phyloP scores from a whole-genome alignment of 2,113 vertebrate species.

The Pungitius pungitius region DNA sequence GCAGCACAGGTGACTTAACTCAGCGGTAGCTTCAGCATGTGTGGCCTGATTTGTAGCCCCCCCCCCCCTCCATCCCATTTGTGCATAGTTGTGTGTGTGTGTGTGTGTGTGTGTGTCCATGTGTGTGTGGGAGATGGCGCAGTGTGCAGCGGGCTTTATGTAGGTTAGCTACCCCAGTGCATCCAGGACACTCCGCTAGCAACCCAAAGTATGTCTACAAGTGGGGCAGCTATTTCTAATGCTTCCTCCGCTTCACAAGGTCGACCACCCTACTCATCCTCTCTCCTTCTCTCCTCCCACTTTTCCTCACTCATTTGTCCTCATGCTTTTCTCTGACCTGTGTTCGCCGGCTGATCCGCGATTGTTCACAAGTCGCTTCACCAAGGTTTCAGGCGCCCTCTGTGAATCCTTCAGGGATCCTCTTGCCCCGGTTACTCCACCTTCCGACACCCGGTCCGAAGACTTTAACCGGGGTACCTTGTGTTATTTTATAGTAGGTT shows the following conservation, averaged over 20 bases:
- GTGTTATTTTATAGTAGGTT: background rate
- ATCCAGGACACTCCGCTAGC: conserved; percentile 75
- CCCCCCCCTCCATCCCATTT: conserved; percentile 10
- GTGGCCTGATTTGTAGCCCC: conserved; percentile 67
- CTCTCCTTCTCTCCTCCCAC: conserved; percentile 42
- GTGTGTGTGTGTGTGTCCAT: background rate
- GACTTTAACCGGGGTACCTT: conserved; percentile 21
- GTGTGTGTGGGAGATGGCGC: conserved; percentile 45
- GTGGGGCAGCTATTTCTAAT: conserved; percentile 86
- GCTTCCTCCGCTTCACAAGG: conserved; percentile 76
- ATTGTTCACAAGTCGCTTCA: conserved; percentile 36
- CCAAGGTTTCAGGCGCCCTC: conserved; percentile 32
- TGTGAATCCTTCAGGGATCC: conserved; percentile 54
- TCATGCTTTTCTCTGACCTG: conserved; percentile 17
- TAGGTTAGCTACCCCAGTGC: conserved; percentile 78
- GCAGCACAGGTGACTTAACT: conserved; percentile 77
- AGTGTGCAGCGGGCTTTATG: conserved; percentile 66
- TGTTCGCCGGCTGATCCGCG: conserved; percentile 3
- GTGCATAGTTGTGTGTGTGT: conserved; percentile 11
- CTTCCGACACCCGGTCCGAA: conserved; percentile 45
- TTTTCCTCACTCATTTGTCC: conserved; percentile 30
- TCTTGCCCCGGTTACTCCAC: conserved; percentile 64
- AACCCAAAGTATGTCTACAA: conserved; percentile 82
- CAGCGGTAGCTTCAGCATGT: conserved; percentile 76
- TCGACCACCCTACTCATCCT: conserved; percentile 72